A percentile compares a stretch with the other conserved stretches of the same genome.
Conservation (phyloP, 92 coral and sea anemone genomes). For the Zoanthus sansibaricus region DNA sequence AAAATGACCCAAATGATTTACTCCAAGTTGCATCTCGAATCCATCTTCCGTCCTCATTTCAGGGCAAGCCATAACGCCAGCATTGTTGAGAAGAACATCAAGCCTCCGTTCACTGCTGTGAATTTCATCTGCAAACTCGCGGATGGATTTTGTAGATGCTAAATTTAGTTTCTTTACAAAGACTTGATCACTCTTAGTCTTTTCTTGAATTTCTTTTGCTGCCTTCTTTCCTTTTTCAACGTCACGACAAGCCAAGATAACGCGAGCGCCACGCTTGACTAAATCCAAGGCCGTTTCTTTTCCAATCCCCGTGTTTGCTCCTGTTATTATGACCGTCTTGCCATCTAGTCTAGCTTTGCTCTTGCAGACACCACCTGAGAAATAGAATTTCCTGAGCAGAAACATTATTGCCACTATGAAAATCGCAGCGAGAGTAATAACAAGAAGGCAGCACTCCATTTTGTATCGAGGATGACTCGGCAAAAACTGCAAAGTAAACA, state of each 20-base stretch:
- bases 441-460: no score
- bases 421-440: no score
- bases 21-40: slow-evolving; percentile 39
- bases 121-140: slow-evolving; percentile 80
- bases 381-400: background rate
- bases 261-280: slow-evolving; percentile 87
- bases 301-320: slow-evolving; percentile 89
- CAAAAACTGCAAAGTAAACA: no score
- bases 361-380: slow-evolving; percentile 5
- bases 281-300: slow-evolving; percentile 90
- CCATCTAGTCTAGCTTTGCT: slow-evolving; percentile 62
- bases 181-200: slow-evolving; percentile 61
- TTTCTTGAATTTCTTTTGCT: slow-evolving; percentile 71
- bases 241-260: slow-evolving; percentile 82
- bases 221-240: slow-evolving; percentile 72
- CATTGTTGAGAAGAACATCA: slow-evolving; percentile 90
- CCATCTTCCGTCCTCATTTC: slow-evolving; percentile 80
- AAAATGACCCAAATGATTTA: slow-evolving; percentile 91
- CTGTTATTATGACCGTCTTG: slow-evolving; percentile 84
- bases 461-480: no score
- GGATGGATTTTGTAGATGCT: slow-evolving; percentile 86
- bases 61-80: slow-evolving; percentile 80
- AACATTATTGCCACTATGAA: background rate
- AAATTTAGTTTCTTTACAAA: slow-evolving; percentile 80
- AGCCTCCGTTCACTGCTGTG: slow-evolving; percentile 77